These are phyloP conservation scores for Ophthalmolycus amberensis DNA, from an alignment of 2,113 vertebrate genomes.

Conservation along the genomic window DNA sequence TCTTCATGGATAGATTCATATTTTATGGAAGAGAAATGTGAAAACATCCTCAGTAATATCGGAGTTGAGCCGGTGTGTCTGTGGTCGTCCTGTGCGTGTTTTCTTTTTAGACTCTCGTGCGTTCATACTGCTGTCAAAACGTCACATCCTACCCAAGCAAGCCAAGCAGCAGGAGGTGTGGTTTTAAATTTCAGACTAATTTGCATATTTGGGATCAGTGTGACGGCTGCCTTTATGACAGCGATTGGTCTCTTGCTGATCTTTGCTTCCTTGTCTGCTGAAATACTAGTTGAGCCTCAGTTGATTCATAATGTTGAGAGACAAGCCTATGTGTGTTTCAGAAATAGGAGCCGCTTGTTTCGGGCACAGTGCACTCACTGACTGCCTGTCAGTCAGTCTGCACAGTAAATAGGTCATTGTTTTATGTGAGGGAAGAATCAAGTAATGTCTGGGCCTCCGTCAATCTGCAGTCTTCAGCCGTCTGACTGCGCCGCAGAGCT, in stretches of 20 bases:
- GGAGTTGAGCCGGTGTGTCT: slow-evolving; percentile 37
- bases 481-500: slow-evolving; percentile 24
- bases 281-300: background rate
- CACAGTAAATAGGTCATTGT: slow-evolving; percentile 79
- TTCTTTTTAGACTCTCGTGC: slow-evolving; percentile 13
- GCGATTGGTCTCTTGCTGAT: background rate
- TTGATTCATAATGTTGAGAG: slow-evolving; percentile 40
- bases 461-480: slow-evolving; percentile 50
- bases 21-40: slow-evolving; percentile 70
- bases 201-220: slow-evolving; percentile 1
- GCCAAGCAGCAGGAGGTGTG: background rate
- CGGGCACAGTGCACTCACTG: slow-evolving; percentile 48
- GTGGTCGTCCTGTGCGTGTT: slow-evolving; percentile 1
- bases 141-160: slow-evolving; percentile 6
- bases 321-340: slow-evolving; percentile 42
- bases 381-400: slow-evolving; percentile 49
- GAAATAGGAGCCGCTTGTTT: slow-evolving; percentile 64
- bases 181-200: slow-evolving; percentile 22
- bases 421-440: slow-evolving; percentile 68
- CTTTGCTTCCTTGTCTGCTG: background rate
- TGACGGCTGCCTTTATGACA: slow-evolving; percentile 7
- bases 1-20: slow-evolving; percentile 69
- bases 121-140: slow-evolving; percentile 25
- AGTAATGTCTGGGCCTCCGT: slow-evolving; percentile 55
- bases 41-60: slow-evolving; percentile 65